Conservation (phyloP, 1,140 invertebrate species). For the Patella vulgata region DNA sequence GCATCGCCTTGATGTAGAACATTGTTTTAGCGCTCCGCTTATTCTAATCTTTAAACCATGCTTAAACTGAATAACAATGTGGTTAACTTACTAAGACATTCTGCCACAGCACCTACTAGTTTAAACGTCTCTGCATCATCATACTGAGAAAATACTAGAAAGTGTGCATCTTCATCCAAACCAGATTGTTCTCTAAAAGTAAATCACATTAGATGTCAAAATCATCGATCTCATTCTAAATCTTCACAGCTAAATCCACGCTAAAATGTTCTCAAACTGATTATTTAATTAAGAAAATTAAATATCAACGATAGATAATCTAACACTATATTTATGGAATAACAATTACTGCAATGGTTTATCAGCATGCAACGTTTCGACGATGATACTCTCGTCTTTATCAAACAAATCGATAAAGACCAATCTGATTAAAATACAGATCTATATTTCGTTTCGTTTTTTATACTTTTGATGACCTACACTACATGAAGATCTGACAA, state of each 20-base stretch:
- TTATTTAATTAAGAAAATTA: background rate
- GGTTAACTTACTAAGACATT: constrained; percentile 46
- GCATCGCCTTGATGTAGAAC: too few relatives aligned
- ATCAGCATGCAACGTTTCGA: background rate
- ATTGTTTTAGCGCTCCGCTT: too few relatives aligned
- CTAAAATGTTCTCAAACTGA: background rate
- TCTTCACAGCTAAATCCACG: background rate
- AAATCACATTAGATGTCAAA: too few relatives aligned
- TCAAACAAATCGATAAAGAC: too few relatives aligned
- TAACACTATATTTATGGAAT: too few relatives aligned
- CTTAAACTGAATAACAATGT: too few relatives aligned
- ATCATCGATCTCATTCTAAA: constrained; percentile 8
- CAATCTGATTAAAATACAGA: too few relatives aligned
- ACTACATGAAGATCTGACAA: too few relatives aligned
- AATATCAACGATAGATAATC: background rate
- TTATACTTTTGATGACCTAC: too few relatives aligned
- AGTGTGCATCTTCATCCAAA: constrained; percentile 47
- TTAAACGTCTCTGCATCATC: constrained; percentile 46
- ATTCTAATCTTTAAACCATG: too few relatives aligned
- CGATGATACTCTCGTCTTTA: background rate
- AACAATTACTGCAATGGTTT: background rate
- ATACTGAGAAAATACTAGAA: constrained; percentile 55
- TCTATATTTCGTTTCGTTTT: too few relatives aligned
- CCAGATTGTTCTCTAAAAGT: constrained; percentile 41
- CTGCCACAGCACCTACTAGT: constrained; percentile 47